A percentile compares a stretch with the other conserved stretches of the same genome.
Evolutionary conservation across 2,113 vertebrate genomes (phyloP).

Genomic region (Thomomys bottae): DNA sequence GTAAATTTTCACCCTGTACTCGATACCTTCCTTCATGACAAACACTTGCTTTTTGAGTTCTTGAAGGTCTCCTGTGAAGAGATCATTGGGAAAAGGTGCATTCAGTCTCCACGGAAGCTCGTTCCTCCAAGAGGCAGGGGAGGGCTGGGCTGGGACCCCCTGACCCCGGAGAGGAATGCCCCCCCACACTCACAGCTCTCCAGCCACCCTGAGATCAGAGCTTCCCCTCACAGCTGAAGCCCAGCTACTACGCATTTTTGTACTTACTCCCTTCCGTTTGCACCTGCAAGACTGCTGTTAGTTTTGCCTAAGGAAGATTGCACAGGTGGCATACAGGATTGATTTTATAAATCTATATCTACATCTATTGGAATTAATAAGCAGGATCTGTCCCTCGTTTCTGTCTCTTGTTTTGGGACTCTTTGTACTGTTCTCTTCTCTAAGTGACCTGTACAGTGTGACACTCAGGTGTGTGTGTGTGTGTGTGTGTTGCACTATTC

Average conservation of each 20-base stretch:
- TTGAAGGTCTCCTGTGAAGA: conserved; percentile 85
- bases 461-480: too few relatives aligned
- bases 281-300: conserved; percentile 3
- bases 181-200: too few relatives aligned
- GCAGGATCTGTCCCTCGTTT: background rate
- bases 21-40: conserved; percentile 87
- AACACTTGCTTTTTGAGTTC: conserved; percentile 88
- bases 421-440: background rate
- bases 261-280: background rate
- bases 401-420: background rate
- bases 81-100: background rate
- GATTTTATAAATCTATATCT: too few relatives aligned
- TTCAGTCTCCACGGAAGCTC: conserved; percentile 26
- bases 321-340: background rate
- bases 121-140: background rate
- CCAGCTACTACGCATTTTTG: background rate
- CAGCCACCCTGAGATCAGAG: too few relatives aligned
- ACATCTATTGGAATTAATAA: too few relatives aligned
- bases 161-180: too few relatives aligned
- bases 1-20: conserved; percentile 89
- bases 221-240: too few relatives aligned
- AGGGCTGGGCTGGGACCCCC: fast-evolving
- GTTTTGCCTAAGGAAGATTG: conserved; percentile 33
- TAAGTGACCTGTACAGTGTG: background rate
- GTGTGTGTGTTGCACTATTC: background rate